A percentile compares a stretch with the other conserved stretches of the same genome.
Evolutionary conservation across 2,888 invertebrate genomes (phyloP).

Genomic region (Leistus spinibarbis): DNA sequence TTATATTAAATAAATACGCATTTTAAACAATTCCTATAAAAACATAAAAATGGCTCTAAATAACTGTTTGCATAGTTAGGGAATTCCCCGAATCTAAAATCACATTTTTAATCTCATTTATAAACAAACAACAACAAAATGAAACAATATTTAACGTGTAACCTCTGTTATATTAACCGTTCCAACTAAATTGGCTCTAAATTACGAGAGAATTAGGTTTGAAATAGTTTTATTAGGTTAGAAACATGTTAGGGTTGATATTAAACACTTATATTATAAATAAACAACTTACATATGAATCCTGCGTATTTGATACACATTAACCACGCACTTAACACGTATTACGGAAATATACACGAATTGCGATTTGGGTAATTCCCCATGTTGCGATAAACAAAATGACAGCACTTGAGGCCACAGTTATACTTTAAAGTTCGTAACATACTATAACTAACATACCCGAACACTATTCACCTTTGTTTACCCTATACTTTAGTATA

Average conservation of each 20-base stretch:
- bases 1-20: too few species aligned
- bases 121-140: too few species aligned
- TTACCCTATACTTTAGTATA: too few species aligned
- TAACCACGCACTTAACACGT: neutral
- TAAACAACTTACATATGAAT: neutral
- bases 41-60: too few species aligned
- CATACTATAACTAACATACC: neutral
- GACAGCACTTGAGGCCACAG: neutral
- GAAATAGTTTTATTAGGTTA: neutral
- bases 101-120: too few species aligned
- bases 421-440: neutral
- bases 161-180: neutral
- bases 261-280: neutral
- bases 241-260: neutral
- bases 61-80: too few species aligned
- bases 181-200: neutral
- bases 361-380: neutral
- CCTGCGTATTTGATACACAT: neutral
- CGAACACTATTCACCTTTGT: neutral
- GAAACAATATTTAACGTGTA: too few species aligned
- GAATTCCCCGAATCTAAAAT: too few species aligned
- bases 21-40: too few species aligned
- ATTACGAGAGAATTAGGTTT: neutral
- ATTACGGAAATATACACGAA: neutral
- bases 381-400: neutral